phyloP scores from a whole-genome alignment of 1,140 invertebrate genomes.

The Drosophila arizonae region DNA sequence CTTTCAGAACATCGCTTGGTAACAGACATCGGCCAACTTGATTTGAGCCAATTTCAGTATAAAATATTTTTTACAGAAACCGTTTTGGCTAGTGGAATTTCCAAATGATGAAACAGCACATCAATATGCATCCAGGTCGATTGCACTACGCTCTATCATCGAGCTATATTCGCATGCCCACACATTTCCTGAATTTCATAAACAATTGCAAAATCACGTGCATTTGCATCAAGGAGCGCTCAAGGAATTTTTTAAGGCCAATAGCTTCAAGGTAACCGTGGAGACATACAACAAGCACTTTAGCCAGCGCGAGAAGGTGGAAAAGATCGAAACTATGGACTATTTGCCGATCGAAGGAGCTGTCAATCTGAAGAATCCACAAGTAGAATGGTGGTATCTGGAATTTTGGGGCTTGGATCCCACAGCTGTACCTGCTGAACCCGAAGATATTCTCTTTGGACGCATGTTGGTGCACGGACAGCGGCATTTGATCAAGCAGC shows the following conservation, averaged over 20 bases:
- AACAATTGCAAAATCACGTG: slow-evolving; percentile 85
- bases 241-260: slow-evolving; percentile 83
- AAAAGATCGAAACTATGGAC: slow-evolving; percentile 93
- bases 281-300: slow-evolving; percentile 95
- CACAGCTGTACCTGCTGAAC: slow-evolving; percentile 88
- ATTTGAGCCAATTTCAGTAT: background rate
- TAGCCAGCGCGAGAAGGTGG: slow-evolving; percentile 89
- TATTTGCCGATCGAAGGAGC: slow-evolving; percentile 91
- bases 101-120: slow-evolving; percentile 85
- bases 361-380: slow-evolving; percentile 93
- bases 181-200: slow-evolving; percentile 85
- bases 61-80: slow-evolving; percentile 83
- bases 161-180: slow-evolving; percentile 90
- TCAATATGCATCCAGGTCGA: slow-evolving; percentile 89
- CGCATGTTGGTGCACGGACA: slow-evolving; percentile 92
- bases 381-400: slow-evolving; percentile 90
- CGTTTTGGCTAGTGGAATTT: slow-evolving; percentile 91
- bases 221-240: slow-evolving; percentile 77
- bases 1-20: slow-evolving; percentile 60
- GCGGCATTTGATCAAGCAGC: slow-evolving; percentile 89
- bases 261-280: slow-evolving; percentile 92
- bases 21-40: slow-evolving; percentile 12
- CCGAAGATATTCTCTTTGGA: slow-evolving; percentile 92
- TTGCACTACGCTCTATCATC: slow-evolving; percentile 89
- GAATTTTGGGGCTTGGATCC: slow-evolving; percentile 94